Evolutionary conservation across 2,797 vertebrate species (phyloP).

Genomic region (Poecilia gillii): DNA sequence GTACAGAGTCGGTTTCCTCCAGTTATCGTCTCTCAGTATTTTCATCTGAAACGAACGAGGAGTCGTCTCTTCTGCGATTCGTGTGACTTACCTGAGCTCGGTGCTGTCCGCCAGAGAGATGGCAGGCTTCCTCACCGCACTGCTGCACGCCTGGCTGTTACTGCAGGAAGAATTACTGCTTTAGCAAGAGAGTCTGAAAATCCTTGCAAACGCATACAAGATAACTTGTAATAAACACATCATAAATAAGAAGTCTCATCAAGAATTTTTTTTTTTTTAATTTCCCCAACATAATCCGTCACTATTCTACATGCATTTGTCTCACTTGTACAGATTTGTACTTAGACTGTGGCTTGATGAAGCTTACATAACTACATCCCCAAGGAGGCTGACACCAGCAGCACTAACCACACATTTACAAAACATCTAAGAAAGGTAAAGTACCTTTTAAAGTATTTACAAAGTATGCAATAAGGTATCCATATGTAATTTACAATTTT

Average conservation of each 20-base stretch:
- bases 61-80: background rate
- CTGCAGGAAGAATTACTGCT: constrained; percentile 69
- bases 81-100: constrained; percentile 88
- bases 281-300: background rate
- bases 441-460: no score
- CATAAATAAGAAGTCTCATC: background rate
- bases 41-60: background rate
- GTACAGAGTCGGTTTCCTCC: background rate
- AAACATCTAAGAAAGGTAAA: no score
- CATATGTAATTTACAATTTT: no score
- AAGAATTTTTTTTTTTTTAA: background rate
- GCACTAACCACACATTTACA: background rate
- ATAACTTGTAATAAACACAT: background rate
- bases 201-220: background rate
- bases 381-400: constrained; percentile 37
- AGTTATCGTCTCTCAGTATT: background rate
- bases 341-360: constrained; percentile 34
- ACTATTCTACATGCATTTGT: constrained; percentile 12
- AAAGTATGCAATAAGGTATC: no score
- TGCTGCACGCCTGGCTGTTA: constrained; percentile 95
- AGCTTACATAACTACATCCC: constrained; percentile 56
- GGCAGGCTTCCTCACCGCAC: constrained; percentile 91
- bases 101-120: constrained; percentile 97
- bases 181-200: background rate
- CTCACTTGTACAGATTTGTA: constrained; percentile 9